Conservation (phyloP, 2,113 vertebrate species). For the Dicentrarchus labrax region DNA sequence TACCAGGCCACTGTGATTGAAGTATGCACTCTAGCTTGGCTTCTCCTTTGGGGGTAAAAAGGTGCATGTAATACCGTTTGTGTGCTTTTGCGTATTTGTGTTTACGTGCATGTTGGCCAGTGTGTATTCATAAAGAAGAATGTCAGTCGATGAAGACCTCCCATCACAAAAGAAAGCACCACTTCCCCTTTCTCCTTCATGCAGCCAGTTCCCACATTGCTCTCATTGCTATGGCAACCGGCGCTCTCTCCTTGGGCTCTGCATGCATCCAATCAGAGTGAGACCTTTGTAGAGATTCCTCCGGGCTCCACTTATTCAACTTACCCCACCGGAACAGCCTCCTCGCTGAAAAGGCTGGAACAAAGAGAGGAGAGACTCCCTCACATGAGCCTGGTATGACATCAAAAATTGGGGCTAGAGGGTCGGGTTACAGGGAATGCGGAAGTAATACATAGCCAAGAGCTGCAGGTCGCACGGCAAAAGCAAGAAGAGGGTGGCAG, state of each 20-base stretch:
- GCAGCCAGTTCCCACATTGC: slow-evolving; percentile 81
- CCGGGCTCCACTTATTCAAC: slow-evolving; percentile 85
- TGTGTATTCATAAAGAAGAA: slow-evolving; percentile 65
- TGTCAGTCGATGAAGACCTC: slow-evolving; percentile 73
- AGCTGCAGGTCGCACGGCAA: slow-evolving; percentile 51
- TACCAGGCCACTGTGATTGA: slow-evolving; percentile 73
- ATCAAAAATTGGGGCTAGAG: slow-evolving; percentile 73
- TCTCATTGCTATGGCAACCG: slow-evolving; percentile 87
- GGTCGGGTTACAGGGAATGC: slow-evolving; percentile 69
- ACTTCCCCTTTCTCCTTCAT: slow-evolving; percentile 75
- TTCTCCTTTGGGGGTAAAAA: slow-evolving; percentile 65
- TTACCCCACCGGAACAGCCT: slow-evolving; percentile 83
- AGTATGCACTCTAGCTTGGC: slow-evolving; percentile 56
- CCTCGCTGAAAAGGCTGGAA: slow-evolving; percentile 77
- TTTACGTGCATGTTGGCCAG: slow-evolving; percentile 39
- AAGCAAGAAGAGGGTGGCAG: slow-evolving; percentile 71
- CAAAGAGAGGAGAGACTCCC: slow-evolving; percentile 79
- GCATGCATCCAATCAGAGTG: slow-evolving; percentile 85
- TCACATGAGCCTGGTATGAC: slow-evolving; percentile 64
- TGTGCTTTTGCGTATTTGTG: slow-evolving; percentile 43
- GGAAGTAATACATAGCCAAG: slow-evolving; percentile 67
- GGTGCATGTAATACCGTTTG: slow-evolving; percentile 45
- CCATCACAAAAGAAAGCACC: slow-evolving; percentile 77
- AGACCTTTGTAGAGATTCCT: slow-evolving; percentile 88
- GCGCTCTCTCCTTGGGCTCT: slow-evolving; percentile 82